Evolutionary conservation across 2,113 vertebrate species (phyloP).

Genomic region (human): DNA sequence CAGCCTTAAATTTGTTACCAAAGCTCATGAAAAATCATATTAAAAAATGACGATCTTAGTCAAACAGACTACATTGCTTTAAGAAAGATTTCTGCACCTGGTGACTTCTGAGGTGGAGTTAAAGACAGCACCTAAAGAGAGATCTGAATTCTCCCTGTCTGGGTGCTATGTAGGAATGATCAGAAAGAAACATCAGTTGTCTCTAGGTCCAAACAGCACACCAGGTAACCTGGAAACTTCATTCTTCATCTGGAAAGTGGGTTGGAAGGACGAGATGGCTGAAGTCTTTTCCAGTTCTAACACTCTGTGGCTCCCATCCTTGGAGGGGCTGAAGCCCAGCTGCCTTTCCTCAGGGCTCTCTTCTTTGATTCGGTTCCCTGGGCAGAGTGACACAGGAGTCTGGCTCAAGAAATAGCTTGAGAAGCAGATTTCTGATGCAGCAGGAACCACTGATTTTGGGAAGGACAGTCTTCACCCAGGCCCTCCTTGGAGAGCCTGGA

Average conservation of each 20-base stretch:
- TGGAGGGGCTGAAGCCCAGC: neutral
- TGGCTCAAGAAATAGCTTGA: neutral
- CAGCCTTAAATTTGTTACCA: neutral
- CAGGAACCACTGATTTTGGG: neutral
- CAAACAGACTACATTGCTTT: neutral
- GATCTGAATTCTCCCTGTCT: neutral
- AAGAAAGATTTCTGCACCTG: neutral
- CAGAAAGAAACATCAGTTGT: neutral
- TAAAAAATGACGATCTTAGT: neutral
- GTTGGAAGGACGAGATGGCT: neutral
- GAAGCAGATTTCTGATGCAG: neutral
- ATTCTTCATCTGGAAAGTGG: neutral
- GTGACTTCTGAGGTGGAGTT: neutral
- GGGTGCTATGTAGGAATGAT: neutral
- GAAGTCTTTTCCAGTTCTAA: neutral
- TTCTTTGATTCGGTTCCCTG: neutral
- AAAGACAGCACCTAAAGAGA: neutral
- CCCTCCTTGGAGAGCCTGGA: neutral
- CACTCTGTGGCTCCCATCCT: neutral
- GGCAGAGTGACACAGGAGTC: neutral
- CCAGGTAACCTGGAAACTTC: no score
- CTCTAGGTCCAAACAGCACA: neutral
- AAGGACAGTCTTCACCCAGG: fast-evolving
- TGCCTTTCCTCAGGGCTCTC: neutral
- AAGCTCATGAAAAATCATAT: neutral